Base-by-base conservation (phyloP, 2,113 vertebrate species). In the Etheostoma spectabile region DNA sequence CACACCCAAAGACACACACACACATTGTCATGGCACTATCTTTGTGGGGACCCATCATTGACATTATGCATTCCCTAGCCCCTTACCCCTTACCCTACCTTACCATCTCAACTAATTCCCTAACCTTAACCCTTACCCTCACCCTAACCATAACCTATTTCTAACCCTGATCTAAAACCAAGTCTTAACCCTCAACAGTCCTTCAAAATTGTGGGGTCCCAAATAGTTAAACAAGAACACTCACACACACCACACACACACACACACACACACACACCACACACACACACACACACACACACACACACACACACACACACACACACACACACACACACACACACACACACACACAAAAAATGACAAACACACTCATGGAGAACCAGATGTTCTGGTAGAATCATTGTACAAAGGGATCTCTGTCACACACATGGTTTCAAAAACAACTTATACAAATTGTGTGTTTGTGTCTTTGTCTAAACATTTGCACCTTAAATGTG, bases 291-390 rank as follows among this genome's bases (percentile, higher is more conserved):
- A 38, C 8, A 38, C 8, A 38, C 35, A 42, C 38, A 42, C 38
- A 42, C 38, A 42, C 60, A 16, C 42, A 30, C 21, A 46, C 66
- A 61, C 46, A 52, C 18, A 30, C 49, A 62, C 53, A 21, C 15
- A 59, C 63, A 51, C 46, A 57, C 59, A 52, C 67, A 72, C 75
- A 48, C 42, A 62, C 45, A 57, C 59, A 52, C 67, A 72, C 75
- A 48, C 42, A 62, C 24, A 56, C 59, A 64, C 60, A 63, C 27
- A 49, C 69, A 66, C 19, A 65, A 5, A 67, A 42, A 27, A n/a
- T 33, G 19, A 30, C 57, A 71, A 27, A 45, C n/a, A n/a, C 22
- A 45, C 51, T 33, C 33, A 52, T 45, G 6, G 33, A 75, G 24
- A 59, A 35, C 57, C 30, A 49, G 7, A 59, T 33, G 56, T 33